Percentiles rank a stretch among this genome's conserved stretches.
These are phyloP conservation scores for Limnephilus lunatus DNA, from an alignment of 2,888 invertebrate genomes.

Conservation along the genomic window DNA sequence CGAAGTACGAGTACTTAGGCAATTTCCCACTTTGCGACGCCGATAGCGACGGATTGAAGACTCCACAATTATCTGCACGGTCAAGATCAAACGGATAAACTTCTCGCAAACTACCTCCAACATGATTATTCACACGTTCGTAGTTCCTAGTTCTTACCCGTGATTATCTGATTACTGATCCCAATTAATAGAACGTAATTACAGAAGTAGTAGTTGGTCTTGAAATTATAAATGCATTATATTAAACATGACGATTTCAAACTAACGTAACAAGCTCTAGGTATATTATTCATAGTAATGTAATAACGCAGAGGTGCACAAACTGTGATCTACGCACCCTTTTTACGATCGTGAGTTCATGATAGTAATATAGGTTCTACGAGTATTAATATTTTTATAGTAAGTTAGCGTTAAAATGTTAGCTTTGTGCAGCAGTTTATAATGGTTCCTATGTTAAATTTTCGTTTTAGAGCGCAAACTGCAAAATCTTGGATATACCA, in stretches of 20 bases:
- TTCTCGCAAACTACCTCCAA: neutral
- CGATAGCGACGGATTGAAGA: slow-evolving; percentile 21
- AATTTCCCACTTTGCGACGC: neutral
- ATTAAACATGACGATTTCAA: neutral
- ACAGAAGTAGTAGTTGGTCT: neutral
- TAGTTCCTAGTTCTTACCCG: neutral
- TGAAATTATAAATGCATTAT: neutral
- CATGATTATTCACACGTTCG: neutral
- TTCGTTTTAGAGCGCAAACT: too few species aligned
- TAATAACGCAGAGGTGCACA: neutral
- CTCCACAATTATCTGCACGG: slow-evolving; percentile 16
- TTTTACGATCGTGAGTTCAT: too few species aligned
- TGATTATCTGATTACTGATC: neutral
- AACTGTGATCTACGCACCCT: neutral
- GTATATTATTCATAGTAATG: neutral
- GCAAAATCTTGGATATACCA: too few species aligned
- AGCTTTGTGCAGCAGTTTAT: too few species aligned
- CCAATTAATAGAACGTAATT: neutral
- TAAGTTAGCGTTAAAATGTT: too few species aligned
- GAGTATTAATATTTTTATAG: too few species aligned
- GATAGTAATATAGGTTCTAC: too few species aligned
- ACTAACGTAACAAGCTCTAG: neutral
- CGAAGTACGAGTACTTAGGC: neutral
- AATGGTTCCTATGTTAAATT: too few species aligned
- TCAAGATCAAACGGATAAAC: slow-evolving; percentile 26